Evolutionary conservation across 2,888 invertebrate species (phyloP).

Genomic region (Tetramorium bicarinatum): DNA sequence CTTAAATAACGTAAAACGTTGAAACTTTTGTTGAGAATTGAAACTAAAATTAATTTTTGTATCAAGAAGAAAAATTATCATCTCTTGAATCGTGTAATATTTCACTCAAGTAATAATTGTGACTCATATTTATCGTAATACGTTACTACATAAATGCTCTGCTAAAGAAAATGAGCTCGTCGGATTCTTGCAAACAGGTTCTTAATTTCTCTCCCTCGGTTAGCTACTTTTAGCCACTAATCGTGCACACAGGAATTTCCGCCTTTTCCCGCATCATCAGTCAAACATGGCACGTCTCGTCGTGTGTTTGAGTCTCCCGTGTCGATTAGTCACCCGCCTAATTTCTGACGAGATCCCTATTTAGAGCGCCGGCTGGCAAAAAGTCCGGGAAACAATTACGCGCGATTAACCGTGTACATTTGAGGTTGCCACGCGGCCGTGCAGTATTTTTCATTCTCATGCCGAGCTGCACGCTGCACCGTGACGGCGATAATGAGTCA

Average conservation of each 20-base stretch:
- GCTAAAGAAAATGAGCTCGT: neutral
- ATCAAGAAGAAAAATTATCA: neutral
- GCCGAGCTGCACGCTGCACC: constrained; percentile 37
- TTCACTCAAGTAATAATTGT: neutral
- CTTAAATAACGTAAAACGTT: neutral
- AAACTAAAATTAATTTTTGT: constrained; percentile 5
- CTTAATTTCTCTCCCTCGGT: constrained; percentile 10
- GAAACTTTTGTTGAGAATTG: too few relatives aligned
- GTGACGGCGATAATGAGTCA: constrained; percentile 70
- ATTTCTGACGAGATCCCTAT: constrained; percentile 67
- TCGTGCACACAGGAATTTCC: constrained; percentile 64
- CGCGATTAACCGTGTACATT: constrained; percentile 65
- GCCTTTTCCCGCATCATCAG: constrained; percentile 70
- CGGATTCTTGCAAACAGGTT: constrained; percentile 22
- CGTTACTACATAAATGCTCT: neutral
- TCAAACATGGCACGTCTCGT: constrained; percentile 63
- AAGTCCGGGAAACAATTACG: constrained; percentile 54
- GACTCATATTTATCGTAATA: neutral
- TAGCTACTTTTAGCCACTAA: constrained; percentile 54
- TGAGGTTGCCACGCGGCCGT: constrained; percentile 53
- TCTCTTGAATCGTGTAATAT: neutral
- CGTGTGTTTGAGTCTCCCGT: constrained; percentile 35
- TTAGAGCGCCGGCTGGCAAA: constrained; percentile 57
- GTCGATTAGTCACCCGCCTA: constrained; percentile 74
- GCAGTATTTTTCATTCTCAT: constrained; percentile 68